Conservation (phyloP, 2,113 vertebrate species). For the Nannobrachium achirus region DNA sequence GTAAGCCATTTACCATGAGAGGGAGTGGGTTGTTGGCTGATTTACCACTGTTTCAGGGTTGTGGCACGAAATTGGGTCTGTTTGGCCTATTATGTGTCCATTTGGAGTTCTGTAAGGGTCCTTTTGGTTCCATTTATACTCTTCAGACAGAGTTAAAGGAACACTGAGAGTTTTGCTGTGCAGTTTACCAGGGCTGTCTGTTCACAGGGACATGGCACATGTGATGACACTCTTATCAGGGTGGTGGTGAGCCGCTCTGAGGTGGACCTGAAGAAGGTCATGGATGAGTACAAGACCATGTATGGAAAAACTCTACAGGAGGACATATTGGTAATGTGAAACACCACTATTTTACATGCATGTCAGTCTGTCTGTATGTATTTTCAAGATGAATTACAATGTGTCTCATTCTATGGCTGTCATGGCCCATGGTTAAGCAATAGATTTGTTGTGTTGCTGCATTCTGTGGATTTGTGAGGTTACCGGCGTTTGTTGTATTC, state of each 20-base stretch:
- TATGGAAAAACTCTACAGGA: slow-evolving; percentile 80
- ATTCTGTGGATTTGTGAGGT: not conserved
- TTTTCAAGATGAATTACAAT: too few relatives aligned
- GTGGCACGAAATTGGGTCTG: too few relatives aligned
- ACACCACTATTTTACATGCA: not conserved
- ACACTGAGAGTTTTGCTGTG: too few relatives aligned
- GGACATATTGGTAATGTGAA: slow-evolving; percentile 80
- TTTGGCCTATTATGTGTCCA: too few relatives aligned
- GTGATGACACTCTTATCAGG: slow-evolving; percentile 80
- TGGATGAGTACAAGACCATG: slow-evolving; percentile 81
- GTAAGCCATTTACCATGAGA: too few relatives aligned
- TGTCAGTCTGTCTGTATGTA: not conserved
- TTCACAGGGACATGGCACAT: slow-evolving; percentile 80
- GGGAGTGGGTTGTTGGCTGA: too few relatives aligned
- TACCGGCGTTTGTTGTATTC: not conserved
- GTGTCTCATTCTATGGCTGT: not conserved
- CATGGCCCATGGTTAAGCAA: not conserved
- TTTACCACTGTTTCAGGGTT: too few relatives aligned
- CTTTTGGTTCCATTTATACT: too few relatives aligned
- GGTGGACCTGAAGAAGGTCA: slow-evolving; percentile 87
- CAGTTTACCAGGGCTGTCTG: too few relatives aligned
- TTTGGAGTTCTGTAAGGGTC: too few relatives aligned
- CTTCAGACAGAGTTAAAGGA: too few relatives aligned
- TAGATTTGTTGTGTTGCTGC: not conserved
- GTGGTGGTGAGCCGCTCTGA: slow-evolving; percentile 93